Conservation (phyloP, 2,888 invertebrate species). For the Drosophila parthenogenetica region DNA sequence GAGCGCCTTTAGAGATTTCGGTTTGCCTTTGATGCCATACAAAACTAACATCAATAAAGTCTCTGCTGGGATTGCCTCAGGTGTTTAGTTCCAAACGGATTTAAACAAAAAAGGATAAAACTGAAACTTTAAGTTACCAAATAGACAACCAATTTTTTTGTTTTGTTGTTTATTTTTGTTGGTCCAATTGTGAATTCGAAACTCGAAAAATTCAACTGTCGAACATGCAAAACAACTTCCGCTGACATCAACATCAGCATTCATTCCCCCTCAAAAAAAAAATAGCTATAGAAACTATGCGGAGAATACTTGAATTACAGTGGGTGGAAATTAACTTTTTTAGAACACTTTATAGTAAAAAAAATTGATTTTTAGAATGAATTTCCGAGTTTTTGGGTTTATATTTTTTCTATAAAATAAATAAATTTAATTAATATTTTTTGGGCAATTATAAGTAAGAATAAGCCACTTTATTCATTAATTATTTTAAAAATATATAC, state of each 20-base stretch:
- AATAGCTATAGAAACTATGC: not conserved
- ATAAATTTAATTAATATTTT: no score
- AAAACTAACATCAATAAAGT: slow-evolving; percentile 53
- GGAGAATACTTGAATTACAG: slow-evolving; percentile 1
- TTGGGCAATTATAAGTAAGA: no score
- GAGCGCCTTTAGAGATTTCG: slow-evolving; percentile 54
- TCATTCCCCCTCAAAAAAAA: not conserved
- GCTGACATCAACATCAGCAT: slow-evolving; percentile 14
- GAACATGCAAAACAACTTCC: slow-evolving; percentile 49
- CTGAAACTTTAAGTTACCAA: slow-evolving; percentile 30
- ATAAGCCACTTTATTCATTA: no score
- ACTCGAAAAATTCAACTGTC: slow-evolving; percentile 26
- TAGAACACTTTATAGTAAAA: not conserved
- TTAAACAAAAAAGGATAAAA: not conserved
- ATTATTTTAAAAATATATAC: no score
- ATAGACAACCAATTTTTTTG: slow-evolving; percentile 12
- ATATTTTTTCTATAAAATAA: no score
- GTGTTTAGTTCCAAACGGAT: slow-evolving; percentile 34
- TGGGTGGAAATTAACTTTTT: not conserved
- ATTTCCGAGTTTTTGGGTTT: no score
- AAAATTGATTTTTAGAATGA: no score
- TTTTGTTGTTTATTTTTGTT: not conserved
- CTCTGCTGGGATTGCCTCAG: slow-evolving; percentile 37
- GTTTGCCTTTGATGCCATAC: slow-evolving; percentile 51
- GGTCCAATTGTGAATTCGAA: not conserved